Evolutionary conservation across 2,113 vertebrate genomes (phyloP).

Genomic region (Trichomycterus rosablanca): DNA sequence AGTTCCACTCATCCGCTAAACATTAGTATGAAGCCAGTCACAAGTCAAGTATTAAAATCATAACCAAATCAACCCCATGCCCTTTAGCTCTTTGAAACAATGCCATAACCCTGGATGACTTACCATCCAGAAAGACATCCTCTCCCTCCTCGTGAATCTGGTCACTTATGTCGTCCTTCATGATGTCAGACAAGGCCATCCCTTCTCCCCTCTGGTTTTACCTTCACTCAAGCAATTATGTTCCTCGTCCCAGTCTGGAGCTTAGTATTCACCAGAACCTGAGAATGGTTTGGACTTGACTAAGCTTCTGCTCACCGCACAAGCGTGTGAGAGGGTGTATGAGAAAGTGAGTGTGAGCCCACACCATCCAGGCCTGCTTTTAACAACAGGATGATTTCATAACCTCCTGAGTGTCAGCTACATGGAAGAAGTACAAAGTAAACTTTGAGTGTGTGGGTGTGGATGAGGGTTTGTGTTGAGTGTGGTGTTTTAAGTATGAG

Average conservation of each 20-base stretch:
- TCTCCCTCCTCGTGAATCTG: conserved; percentile 66
- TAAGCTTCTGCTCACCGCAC: conserved; percentile 47
- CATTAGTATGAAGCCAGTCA: too few relatives aligned
- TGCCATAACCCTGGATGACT: too few relatives aligned
- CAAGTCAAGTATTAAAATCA: too few relatives aligned
- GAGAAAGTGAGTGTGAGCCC: conserved; percentile 38
- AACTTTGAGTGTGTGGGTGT: conserved; percentile 52
- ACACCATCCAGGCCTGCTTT: conserved; percentile 57
- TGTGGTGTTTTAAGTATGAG: conserved; percentile 21
- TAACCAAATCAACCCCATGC: too few relatives aligned
- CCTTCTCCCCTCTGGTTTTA: conserved; percentile 14
- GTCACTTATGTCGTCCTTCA: conserved; percentile 59
- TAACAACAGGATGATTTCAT: conserved; percentile 64
- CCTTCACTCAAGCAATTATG: conserved; percentile 3
- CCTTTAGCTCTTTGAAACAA: too few relatives aligned
- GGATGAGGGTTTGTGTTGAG: conserved; percentile 30
- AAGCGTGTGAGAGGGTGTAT: conserved; percentile 23
- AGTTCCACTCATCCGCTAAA: too few relatives aligned
- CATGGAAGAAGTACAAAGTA: conserved; percentile 44
- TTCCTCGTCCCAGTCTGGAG: conserved; percentile 47
- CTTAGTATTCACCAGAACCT: conserved; percentile 38
- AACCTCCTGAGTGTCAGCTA: conserved; percentile 66
- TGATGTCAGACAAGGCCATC: conserved; percentile 58
- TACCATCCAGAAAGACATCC: conserved; percentile 70
- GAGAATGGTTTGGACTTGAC: conserved; percentile 44